Percentiles rank a stretch among this genome's conserved stretches.
These are phyloP conservation scores for Pelusios castaneus DNA, from an alignment of 2,113 vertebrate genomes.

Conservation along the genomic window DNA sequence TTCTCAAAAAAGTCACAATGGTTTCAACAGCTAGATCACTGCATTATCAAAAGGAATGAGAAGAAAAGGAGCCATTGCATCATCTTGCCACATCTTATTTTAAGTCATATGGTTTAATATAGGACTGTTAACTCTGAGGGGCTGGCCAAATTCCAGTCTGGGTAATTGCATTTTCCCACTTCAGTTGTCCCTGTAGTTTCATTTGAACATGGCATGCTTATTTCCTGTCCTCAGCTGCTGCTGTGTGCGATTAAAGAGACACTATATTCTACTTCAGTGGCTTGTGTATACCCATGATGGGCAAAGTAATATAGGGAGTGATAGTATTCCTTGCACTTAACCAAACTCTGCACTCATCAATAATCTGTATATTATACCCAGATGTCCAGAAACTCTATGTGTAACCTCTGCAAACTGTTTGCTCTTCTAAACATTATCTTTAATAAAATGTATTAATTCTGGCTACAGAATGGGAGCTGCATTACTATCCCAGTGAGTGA, in stretches of 20 bases:
- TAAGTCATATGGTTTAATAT: neutral
- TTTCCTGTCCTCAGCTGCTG: neutral
- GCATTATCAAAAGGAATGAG: neutral
- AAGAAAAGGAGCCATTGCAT: fast-evolving
- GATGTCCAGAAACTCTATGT: too few relatives aligned
- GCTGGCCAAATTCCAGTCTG: neutral
- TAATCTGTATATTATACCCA: too few relatives aligned
- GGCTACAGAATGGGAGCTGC: neutral
- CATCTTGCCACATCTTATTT: neutral
- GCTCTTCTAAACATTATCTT: too few relatives aligned
- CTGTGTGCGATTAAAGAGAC: neutral
- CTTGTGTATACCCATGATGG: neutral
- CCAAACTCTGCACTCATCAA: too few relatives aligned
- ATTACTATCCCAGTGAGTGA: fast-evolving
- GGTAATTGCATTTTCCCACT: neutral
- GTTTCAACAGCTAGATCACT: neutral
- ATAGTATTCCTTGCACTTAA: neutral
- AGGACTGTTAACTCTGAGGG: neutral
- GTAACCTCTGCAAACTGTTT: too few relatives aligned
- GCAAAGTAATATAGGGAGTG: neutral
- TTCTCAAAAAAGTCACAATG: neutral
- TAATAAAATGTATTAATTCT: neutral
- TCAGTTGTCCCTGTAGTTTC: neutral
- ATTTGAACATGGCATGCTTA: neutral
- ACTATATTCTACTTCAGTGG: neutral